Evolutionary conservation across 2,888 invertebrate species (phyloP), one percentile per base, ranked within the genome.

Genomic region (Drosophila prostipennis): DNA sequence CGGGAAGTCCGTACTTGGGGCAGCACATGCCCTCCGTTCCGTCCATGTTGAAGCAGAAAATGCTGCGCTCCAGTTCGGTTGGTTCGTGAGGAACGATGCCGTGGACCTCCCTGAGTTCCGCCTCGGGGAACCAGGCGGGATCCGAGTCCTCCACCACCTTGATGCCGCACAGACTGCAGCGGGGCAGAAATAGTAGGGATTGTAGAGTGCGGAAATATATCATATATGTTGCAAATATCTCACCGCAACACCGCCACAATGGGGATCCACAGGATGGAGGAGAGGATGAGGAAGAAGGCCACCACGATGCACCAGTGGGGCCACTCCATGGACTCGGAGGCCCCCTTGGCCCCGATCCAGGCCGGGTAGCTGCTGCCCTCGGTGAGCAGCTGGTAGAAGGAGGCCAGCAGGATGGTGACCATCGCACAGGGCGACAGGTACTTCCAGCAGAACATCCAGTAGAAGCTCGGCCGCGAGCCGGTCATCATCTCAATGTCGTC

Each of bases 401-500:
- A 97, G 0, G 98, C 96, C 32, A 95, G 92, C 32, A 98, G 92
- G 87, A 98, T 98, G 49, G 96, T 95, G 37, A 97, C 91, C 98
- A 98, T 98, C 0, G 97, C 97, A 64, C 96, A 89, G 0, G 98
- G 98, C 2, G 98, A 97, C 11, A 98, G 93, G 90, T 98, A 98
- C 91, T 98, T 97, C 98, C 98, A 98, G 92, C 98, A 98, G 78
- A 98, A 94, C 89, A 97, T 93, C 98, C 98, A 98, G 91, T 98
- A 98, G 36, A 96, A 93, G 0, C 96, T 96, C 0, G 98, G 98
- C 26, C 97, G 94, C 49, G 94, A 95, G 3, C 98, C 98, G 0
- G 98, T 98, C 98, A 98, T 98, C 92, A 97, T 93, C 92, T 98
- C 97, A 73, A 98, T 97, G 91, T 98, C 98, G 89, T 98, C 97